Base-by-base conservation (phyloP, 2,888 invertebrate species). In the Megastigmus dorsalis region DNA sequence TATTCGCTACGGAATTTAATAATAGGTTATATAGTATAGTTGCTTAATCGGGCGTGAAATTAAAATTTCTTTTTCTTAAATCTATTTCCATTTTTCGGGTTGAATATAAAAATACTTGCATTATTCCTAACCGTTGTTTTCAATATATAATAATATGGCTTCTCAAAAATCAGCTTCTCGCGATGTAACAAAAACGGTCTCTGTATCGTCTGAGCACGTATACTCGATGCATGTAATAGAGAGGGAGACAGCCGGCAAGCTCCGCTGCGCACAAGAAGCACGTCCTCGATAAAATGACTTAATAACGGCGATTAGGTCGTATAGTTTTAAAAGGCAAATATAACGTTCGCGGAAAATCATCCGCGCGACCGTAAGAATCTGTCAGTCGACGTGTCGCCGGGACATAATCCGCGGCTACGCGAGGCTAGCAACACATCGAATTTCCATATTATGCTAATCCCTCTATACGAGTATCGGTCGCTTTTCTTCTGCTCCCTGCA, bases 381-480 rank as follows among this genome's bases (percentile, higher is more conserved):
- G 57, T 43, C 55, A 9, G 41, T 36, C 54, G 74, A 74, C 45
- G 68, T 62, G 74, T 74, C 68, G 68, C 69, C 15, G 26, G 50
- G 36, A 60, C 60, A 74, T 74, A 68, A 68, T 74, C 74, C 62
- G 54, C 7, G 36, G 52, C 67, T 59, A 72, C 70, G n/a, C n/a
- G 70, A 71, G 60, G 54, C 43, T 30, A 26, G 41, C 18, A 2
- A 7, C 30, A 59, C 23, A 59, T n/a, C n/a, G n/a, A n/a, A n/a
- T 73, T 73, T 60, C 54, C 73, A 73, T 73, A 50, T 67, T 73
- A 73, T 73, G 73, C 54, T 74, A 74, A 74, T 72, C 54, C 38
- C 48, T n/a, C n/a, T n/a, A n/a, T n/a, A n/a, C n/a, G 4, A 10
- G 52, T 30, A 4, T 26, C 26, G 36, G n/a, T 30, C 57, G 68